Conservation (phyloP, 1,140 invertebrate genomes). For the Drosophila willistoni region DNA sequence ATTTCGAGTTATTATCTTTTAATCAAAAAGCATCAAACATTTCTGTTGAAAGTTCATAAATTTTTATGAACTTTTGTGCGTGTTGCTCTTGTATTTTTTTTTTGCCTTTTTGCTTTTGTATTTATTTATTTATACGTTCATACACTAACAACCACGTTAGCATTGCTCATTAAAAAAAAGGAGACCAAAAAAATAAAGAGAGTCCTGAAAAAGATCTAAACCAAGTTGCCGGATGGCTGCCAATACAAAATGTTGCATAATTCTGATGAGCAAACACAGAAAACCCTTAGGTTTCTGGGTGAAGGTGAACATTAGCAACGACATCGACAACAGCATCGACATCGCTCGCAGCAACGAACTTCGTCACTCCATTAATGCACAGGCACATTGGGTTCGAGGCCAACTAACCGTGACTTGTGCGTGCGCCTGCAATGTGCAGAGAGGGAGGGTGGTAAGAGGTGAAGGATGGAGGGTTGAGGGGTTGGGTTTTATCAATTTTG, state of each 20-base stretch:
- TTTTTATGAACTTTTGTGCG: slow-evolving; percentile 70
- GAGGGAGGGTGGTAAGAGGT: not conserved
- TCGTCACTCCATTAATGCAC: slow-evolving; percentile 58
- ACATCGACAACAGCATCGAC: not conserved
- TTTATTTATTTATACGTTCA: slow-evolving; percentile 44
- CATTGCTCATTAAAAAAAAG: slow-evolving; percentile 61
- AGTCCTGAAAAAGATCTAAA: slow-evolving; percentile 7
- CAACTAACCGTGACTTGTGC: slow-evolving; percentile 47
- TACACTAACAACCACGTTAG: slow-evolving; percentile 16
- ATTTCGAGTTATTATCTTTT: slow-evolving; percentile 59
- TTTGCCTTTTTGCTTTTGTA: slow-evolving; percentile 25
- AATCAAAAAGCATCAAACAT: slow-evolving; percentile 57
- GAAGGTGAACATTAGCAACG: slow-evolving; percentile 45
- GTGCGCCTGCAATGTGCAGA: slow-evolving; percentile 29
- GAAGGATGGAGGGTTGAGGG: slow-evolving; percentile 20
- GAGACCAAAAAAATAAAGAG: slow-evolving; percentile 1
- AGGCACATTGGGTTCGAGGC: slow-evolving; percentile 31
- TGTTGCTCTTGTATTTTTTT: slow-evolving; percentile 13
- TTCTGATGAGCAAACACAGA: slow-evolving; percentile 38
- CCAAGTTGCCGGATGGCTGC: slow-evolving; percentile 42
- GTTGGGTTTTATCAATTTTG: slow-evolving; percentile 65
- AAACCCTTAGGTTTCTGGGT: slow-evolving; percentile 37
- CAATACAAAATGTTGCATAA: slow-evolving; percentile 72
- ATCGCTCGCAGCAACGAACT: slow-evolving; percentile 6
- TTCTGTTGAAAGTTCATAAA: slow-evolving; percentile 55